Evolutionary conservation across 1,140 invertebrate species (phyloP), one percentile per base, ranked within the genome.

Genomic region (Patella vulgata): DNA sequence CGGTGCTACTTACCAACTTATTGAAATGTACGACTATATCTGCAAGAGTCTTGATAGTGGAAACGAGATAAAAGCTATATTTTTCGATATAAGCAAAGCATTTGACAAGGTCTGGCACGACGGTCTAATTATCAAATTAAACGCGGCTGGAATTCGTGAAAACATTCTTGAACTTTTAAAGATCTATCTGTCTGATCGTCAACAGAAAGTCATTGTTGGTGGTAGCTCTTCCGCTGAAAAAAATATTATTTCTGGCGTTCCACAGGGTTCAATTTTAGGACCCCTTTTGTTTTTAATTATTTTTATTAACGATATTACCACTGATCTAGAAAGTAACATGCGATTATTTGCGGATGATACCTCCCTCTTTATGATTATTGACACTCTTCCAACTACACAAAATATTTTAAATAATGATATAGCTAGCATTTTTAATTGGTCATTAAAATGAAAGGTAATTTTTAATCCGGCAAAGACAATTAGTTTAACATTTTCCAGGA

Each of bases 221-320:
- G 50, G 36, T 47, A 28, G 19, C 1, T 19, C 25, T 0, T 66
- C 64, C 8, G 14, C 31, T 6, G 14, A 2, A 17, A 6, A 14
- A 23, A 8, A 30, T 14, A 61, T 63, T n/a, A 39, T 40, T 14
- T 36, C 52, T 28, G 59, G 54, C 4, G 59, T 67, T 2, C 64
- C 58, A 1, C 59, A 62, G 43, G 59, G 64, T 3, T 67, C 64
- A 9, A 48, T 57, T 8, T 28, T 62, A 3, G 64, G 54, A 12
- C 57, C 31, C 2, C 25, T 51, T n/a, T 31, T 67, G 1, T 62
- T 67, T 39, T 33, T 67, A 12, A n/a, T n/a, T n/a, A 50, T 62
- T 52, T 67, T 51, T 31, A 52, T 67, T n/a, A 67, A 67, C 56
- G 64, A 58, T 47, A 43, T 61, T n/a, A 52, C 62, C 12, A 50